These are phyloP conservation scores for Corella eumyota DNA, from an alignment of 23 tunicate species.

Conservation along the genomic window DNA sequence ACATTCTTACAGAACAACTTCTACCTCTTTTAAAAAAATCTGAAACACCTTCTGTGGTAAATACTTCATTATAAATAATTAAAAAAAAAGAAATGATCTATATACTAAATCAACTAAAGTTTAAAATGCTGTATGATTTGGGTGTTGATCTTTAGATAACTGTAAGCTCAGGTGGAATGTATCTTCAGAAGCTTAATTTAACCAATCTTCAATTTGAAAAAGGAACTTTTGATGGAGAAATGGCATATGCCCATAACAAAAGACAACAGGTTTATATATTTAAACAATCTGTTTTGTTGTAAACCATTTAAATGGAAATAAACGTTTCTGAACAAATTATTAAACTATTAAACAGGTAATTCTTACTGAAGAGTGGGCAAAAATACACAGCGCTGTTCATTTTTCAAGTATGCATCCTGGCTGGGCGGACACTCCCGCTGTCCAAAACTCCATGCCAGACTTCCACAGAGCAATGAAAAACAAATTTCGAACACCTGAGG, in stretches of 20 bases:
- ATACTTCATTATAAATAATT: background rate
- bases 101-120: too few relatives aligned
- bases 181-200: constrained; percentile 55
- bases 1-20: constrained; percentile 60
- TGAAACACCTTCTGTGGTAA: constrained; percentile 59
- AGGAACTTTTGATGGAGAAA: constrained; percentile 44
- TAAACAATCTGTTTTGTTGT: too few relatives aligned
- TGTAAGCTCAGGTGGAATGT: constrained; percentile 95
- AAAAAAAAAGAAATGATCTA: too few relatives aligned
- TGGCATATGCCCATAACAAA: constrained; percentile 91
- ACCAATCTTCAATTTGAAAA: constrained; percentile 39
- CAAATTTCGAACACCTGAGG: constrained; percentile 50
- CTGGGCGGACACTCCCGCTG: constrained; percentile 99
- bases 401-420: constrained; percentile 95
- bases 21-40: constrained; percentile 45
- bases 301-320: too few relatives aligned
- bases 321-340: too few relatives aligned
- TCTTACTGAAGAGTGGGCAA: constrained; percentile 88
- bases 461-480: constrained; percentile 49
- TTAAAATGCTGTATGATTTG: too few relatives aligned
- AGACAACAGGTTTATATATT: constrained; percentile 99
- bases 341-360: constrained; percentile 68
- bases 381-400: constrained; percentile 37
- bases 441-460: constrained; percentile 73
- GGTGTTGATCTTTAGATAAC: constrained; percentile 62